Conservation (phyloP, 53 echinoderm and acorn worm genomes). For the Temnopleurus reevesii region DNA sequence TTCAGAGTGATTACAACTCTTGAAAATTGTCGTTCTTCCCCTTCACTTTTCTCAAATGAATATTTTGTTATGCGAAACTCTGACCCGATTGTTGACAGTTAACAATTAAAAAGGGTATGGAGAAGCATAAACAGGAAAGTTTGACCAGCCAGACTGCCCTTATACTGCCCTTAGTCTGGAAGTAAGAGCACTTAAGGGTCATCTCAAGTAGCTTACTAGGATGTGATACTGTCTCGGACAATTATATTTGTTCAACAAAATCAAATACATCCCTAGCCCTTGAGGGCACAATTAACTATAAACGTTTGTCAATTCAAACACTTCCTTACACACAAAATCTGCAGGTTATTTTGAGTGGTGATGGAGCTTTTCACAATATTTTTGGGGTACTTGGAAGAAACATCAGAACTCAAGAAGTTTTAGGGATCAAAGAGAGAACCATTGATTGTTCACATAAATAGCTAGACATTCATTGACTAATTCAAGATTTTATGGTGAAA, state of each 20-base stretch:
- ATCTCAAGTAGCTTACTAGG: not conserved
- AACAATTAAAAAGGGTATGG: not conserved
- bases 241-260: not conserved
- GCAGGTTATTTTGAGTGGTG: not conserved
- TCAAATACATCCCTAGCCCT: slow-evolving; percentile 7
- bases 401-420: no score
- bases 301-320: not conserved
- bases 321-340: not conserved
- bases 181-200: not conserved
- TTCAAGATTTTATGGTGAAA: no score
- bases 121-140: slow-evolving; percentile 2
- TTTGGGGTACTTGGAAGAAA: not conserved
- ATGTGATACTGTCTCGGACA: not conserved
- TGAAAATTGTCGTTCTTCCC: not conserved
- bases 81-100: not conserved
- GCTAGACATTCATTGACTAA: no score
- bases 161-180: not conserved
- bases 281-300: not conserved
- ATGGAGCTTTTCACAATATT: not conserved
- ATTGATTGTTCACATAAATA: no score
- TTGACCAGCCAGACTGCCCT: not conserved
- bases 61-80: not conserved
- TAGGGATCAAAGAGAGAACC: no score
- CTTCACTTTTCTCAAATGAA: not conserved
- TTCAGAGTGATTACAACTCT: not conserved